Evolutionary conservation across 1,140 invertebrate species (phyloP).

Genomic region (Pteromalus puparum): DNA sequence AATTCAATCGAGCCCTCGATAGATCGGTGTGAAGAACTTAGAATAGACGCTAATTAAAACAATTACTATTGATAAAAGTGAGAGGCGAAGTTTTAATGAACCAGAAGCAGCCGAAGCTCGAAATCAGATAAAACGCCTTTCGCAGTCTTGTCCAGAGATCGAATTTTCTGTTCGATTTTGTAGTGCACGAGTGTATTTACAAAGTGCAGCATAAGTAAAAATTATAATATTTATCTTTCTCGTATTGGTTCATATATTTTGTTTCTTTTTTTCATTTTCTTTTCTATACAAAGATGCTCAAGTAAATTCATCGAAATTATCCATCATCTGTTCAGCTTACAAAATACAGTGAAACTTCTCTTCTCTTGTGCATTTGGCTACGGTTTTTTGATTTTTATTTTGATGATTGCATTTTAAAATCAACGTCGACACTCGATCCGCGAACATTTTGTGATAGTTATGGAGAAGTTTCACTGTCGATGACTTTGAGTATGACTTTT

Average conservation of each 20-base stretch:
- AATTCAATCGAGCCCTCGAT: neutral
- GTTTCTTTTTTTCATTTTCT: neutral
- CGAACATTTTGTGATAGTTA: neutral
- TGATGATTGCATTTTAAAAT: slow-evolving; percentile 27
- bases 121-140: neutral
- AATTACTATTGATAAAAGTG: too few species aligned
- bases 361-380: slow-evolving; percentile 13
- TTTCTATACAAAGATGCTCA: slow-evolving; percentile 26
- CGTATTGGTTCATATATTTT: neutral
- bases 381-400: slow-evolving; percentile 8
- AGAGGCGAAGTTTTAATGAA: neutral
- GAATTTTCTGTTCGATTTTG: slow-evolving; percentile 6
- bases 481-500: neutral
- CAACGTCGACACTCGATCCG: neutral
- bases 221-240: neutral
- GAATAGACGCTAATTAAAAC: neutral
- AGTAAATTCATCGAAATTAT: slow-evolving; percentile 36
- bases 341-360: slow-evolving; percentile 17
- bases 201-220: slow-evolving; percentile 21
- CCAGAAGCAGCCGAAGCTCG: neutral
- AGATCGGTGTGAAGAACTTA: neutral
- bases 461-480: neutral
- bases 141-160: neutral
- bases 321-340: neutral
- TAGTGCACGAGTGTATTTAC: slow-evolving; percentile 14